phyloP scores from a whole-genome alignment of 2,113 vertebrate genomes.

The Melanerpes aurifrons region DNA sequence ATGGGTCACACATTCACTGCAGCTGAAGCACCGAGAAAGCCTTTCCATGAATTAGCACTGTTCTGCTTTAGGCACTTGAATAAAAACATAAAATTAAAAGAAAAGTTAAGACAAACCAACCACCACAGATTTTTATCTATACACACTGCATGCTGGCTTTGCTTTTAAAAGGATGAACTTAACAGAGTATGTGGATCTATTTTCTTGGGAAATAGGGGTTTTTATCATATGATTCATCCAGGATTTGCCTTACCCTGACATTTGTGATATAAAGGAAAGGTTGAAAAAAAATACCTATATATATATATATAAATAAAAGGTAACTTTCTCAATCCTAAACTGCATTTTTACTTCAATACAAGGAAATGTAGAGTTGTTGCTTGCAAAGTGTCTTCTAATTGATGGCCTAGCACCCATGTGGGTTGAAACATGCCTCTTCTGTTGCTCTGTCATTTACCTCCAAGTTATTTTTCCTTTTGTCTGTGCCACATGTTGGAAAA shows the following conservation, averaged over 20 bases:
- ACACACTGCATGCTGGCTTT: constrained; percentile 76
- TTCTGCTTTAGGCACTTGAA: constrained; percentile 73
- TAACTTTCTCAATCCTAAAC: constrained; percentile 77
- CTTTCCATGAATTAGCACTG: constrained; percentile 75
- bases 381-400: constrained; percentile 74
- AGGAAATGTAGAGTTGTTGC: constrained; percentile 76
- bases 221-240: constrained; percentile 77
- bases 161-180: constrained; percentile 76
- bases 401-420: constrained; percentile 52
- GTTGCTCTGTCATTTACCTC: constrained; percentile 70
- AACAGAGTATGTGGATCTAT: constrained; percentile 78
- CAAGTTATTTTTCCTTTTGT: constrained; percentile 70
- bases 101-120: not conserved
- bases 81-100: not conserved
- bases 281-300: constrained; percentile 48
- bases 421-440: constrained; percentile 65
- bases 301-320: not conserved
- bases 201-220: constrained; percentile 76
- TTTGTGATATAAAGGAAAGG: constrained; percentile 78
- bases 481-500: constrained; percentile 66
- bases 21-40: constrained; percentile 72
- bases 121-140: constrained; percentile 59
- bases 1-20: constrained; percentile 57
- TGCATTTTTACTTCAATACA: constrained; percentile 77
- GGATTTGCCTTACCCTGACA: constrained; percentile 81